Base-by-base conservation (phyloP, 2,888 invertebrate species). In the Cheilosia scutellata region DNA sequence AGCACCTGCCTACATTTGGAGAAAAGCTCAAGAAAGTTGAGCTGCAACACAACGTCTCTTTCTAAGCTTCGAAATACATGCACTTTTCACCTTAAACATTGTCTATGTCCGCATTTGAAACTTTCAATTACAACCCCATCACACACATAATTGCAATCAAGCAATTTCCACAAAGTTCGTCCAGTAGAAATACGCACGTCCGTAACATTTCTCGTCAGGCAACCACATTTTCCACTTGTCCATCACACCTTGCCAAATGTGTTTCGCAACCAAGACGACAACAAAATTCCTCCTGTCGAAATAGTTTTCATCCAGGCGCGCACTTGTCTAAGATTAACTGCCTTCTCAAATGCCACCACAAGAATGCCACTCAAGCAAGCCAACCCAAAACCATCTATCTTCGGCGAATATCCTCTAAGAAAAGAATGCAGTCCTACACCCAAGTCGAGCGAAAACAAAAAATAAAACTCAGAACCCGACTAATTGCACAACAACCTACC, bases 341-440 rank as follows among this genome's bases (percentile, higher is more conserved):
- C 74, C 57, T 53, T 27, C 49, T 80, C 65, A 65, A 84, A 70
- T 84, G 66, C 49, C 75, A 76, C 75, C 80, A 49, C 82, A 77
- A 72, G 51, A 82, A 76, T 76, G 76, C 82, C 71, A 77, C 58
- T 77, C 63, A 37, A 55, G 53, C 65, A 62, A 53, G 57, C 44
- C 66, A 60, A 68, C 53, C 33, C 74, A 65, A 66, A 66, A 51
- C 44, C 31, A 58, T 31, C 37, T 62, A 68, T 74, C 66, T 78
- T 42, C 11, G n/a, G 6, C 13, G 71, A 47, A 75, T 80, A 86
- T 86, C 86, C 76, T 72, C 76, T 60, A 33, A 20, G 57, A 66
- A 57, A 82, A 77, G 86, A 86, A 86, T 86, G 86, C 86, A 63
- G 82, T 86, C 86, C 82, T 82, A 51, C 72, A 63, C 60, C 71